Evolutionary conservation across 2,797 vertebrate genomes (phyloP).

Genomic region (Siniperca obscura): DNA sequence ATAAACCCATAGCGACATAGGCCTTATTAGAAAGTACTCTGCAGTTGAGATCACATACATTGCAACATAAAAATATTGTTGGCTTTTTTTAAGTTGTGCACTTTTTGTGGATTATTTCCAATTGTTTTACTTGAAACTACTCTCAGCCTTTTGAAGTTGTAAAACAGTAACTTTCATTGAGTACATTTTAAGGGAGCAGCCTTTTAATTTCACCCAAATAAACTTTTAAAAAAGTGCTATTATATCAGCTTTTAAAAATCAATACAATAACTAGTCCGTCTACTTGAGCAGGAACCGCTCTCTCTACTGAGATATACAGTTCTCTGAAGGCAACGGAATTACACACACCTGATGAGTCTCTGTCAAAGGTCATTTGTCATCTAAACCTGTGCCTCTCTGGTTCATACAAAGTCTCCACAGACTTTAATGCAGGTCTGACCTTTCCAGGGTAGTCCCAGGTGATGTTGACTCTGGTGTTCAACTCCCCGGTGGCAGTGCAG

Average conservation of each 20-base stretch:
- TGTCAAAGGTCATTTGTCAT: slow-evolving; percentile 21
- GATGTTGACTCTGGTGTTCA: slow-evolving; percentile 94
- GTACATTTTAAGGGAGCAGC: background rate
- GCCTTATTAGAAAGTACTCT: background rate
- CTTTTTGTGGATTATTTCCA: background rate
- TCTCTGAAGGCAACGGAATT: background rate
- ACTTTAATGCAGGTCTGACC: slow-evolving; percentile 81
- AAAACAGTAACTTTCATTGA: too few relatives aligned
- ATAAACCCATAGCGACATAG: background rate
- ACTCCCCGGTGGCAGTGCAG: slow-evolving; percentile 90
- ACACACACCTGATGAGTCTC: background rate
- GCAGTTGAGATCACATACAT: background rate
- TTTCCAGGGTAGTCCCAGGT: slow-evolving; percentile 93
- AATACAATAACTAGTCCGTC: background rate
- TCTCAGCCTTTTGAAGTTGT: too few relatives aligned
- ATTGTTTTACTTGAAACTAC: background rate
- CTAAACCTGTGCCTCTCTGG: slow-evolving; percentile 19
- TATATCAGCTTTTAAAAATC: background rate
- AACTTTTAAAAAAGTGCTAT: background rate
- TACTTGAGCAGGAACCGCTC: background rate
- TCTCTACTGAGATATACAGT: background rate
- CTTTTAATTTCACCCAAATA: background rate
- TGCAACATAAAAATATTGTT: background rate
- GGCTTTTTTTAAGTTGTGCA: background rate
- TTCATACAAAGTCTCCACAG: slow-evolving; percentile 6